These are phyloP conservation scores for Genyomyrus donnyi DNA, from an alignment of 2,113 vertebrate genomes.

Conservation along the genomic window DNA sequence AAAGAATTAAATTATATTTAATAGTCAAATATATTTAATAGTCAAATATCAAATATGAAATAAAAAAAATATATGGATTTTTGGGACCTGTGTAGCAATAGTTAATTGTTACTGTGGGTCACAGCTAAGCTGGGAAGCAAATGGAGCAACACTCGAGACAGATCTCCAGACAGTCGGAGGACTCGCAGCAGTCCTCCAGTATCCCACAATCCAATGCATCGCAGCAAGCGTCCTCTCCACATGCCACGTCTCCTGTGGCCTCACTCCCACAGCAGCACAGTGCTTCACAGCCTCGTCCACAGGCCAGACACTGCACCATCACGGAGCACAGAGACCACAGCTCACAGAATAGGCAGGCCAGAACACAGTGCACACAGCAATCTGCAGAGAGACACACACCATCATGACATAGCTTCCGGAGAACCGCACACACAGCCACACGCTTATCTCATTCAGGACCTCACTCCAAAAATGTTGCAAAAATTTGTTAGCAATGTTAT, in stretches of 20 bases:
- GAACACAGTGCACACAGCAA: slow-evolving; percentile 64
- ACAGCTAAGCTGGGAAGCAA: slow-evolving; percentile 60
- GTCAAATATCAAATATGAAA: not conserved
- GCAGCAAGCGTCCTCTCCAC: slow-evolving; percentile 48
- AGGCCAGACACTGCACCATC: slow-evolving; percentile 55
- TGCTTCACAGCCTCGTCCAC: slow-evolving; percentile 49
- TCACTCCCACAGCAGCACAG: slow-evolving; percentile 50
- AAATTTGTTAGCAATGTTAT: not conserved
- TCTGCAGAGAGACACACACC: slow-evolving; percentile 46
- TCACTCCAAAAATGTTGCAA: not conserved
- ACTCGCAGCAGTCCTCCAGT: slow-evolving; percentile 63
- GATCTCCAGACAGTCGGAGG: slow-evolving; percentile 66
- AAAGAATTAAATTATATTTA: not conserved
- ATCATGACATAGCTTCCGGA: not conserved
- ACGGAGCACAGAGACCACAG: slow-evolving; percentile 58
- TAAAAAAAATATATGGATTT: too few species aligned
- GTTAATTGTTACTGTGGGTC: not conserved
- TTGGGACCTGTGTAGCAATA: not conserved
- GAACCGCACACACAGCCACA: not conserved
- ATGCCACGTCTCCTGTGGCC: slow-evolving; percentile 39
- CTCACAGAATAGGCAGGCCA: slow-evolving; percentile 71
- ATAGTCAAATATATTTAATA: not conserved
- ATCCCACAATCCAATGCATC: slow-evolving; percentile 57
- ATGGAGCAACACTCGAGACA: slow-evolving; percentile 71
- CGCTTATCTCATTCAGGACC: not conserved